Conservation (phyloP, 1,140 invertebrate species). For the Ostrea denselamellosa region DNA sequence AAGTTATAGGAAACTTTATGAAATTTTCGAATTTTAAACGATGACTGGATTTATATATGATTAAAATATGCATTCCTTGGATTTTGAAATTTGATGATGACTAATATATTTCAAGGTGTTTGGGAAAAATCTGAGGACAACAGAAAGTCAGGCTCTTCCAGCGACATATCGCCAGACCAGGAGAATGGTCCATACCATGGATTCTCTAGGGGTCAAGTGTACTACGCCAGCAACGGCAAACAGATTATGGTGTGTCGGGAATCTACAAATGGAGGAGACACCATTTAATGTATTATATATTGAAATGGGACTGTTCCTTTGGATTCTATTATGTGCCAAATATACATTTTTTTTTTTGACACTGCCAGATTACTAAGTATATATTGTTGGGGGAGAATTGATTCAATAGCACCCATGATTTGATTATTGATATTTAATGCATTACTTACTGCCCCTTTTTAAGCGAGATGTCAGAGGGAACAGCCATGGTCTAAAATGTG, state of each 20-base stretch:
- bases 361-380: background rate
- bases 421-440: too few relatives aligned
- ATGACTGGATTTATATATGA: too few relatives aligned
- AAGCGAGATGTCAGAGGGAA: too few relatives aligned
- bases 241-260: slow-evolving; percentile 68
- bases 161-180: slow-evolving; percentile 33
- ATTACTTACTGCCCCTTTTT: too few relatives aligned
- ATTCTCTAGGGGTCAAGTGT: slow-evolving; percentile 66
- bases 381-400: background rate
- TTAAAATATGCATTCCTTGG: too few relatives aligned
- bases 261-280: background rate
- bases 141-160: background rate
- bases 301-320: background rate
- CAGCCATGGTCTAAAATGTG: too few relatives aligned
- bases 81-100: too few relatives aligned
- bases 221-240: slow-evolving; percentile 66
- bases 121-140: background rate
- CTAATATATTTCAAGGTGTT: background rate
- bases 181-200: background rate
- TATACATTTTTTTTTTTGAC: background rate
- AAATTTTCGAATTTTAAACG: too few relatives aligned
- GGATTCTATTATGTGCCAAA: background rate
- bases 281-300: background rate
- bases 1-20: too few relatives aligned
- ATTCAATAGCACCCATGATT: too few relatives aligned